Evolutionary conservation across 2,888 invertebrate species (phyloP).

Genomic region (Diaperis boleti): DNA sequence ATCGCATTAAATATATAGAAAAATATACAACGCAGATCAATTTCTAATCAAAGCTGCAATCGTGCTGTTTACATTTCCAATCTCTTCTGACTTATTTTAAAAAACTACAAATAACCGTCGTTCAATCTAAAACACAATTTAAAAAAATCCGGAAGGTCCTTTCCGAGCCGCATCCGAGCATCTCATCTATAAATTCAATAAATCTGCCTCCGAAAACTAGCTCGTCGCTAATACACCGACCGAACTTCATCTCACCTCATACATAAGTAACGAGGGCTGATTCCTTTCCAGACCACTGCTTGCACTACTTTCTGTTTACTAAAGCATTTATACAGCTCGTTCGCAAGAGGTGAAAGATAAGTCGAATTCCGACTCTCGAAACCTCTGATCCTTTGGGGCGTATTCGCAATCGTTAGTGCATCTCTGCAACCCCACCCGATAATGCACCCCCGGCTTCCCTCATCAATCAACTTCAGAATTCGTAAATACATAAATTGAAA

Average conservation of each 20-base stretch:
- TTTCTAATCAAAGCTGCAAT: too few species aligned
- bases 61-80: too few species aligned
- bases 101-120: too few species aligned
- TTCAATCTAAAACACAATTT: too few species aligned
- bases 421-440: background rate
- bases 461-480: constrained; percentile 32
- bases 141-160: too few species aligned
- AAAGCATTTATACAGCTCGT: background rate
- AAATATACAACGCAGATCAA: too few species aligned
- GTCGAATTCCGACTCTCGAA: too few species aligned
- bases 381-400: too few species aligned
- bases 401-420: background rate
- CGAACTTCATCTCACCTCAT: constrained; percentile 15
- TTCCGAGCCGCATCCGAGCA: too few species aligned
- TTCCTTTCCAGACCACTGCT: background rate
- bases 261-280: constrained; percentile 20
- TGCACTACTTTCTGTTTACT: background rate
- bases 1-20: too few species aligned
- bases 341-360: too few species aligned
- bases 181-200: background rate
- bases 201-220: background rate
- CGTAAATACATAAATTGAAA: constrained; percentile 30
- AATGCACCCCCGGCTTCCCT: constrained; percentile 8
- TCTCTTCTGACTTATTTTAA: too few species aligned
- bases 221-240: constrained; percentile 1